Conservation (phyloP, 2,113 vertebrate genomes). For the Tringa solitaria region DNA sequence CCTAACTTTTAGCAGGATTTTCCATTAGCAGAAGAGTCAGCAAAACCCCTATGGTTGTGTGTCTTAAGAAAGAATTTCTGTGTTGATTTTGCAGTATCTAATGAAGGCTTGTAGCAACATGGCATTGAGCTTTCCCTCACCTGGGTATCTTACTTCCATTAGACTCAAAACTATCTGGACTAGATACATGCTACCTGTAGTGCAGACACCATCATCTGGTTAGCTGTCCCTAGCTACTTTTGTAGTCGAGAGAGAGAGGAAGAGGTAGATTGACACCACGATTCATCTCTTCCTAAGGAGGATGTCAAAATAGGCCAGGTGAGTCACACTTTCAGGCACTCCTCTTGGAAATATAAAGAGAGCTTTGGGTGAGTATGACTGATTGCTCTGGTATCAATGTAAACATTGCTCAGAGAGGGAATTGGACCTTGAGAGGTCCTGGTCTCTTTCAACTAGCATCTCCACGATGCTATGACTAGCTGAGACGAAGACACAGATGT, state of each 20-base stretch:
- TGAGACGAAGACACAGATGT: not conserved
- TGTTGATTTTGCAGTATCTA: not conserved
- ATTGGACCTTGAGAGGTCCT: not conserved
- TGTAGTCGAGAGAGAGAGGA: not conserved
- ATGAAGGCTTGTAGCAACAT: not conserved
- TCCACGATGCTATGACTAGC: not conserved
- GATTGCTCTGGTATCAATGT: not conserved
- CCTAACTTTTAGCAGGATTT: not conserved
- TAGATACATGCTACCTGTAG: not conserved
- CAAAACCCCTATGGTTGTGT: not conserved
- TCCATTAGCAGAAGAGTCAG: not conserved
- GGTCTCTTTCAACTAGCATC: not conserved
- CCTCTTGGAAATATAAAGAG: not conserved
- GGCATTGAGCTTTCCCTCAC: not conserved
- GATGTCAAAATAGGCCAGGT: not conserved
- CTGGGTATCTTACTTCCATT: not conserved
- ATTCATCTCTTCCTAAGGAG: not conserved
- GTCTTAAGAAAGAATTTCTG: not conserved
- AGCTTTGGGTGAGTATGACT: not conserved
- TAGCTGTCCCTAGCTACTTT: not conserved
- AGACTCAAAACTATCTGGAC: not conserved
- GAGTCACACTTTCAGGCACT: not conserved
- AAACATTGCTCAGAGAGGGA: not conserved
- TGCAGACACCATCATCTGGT: not conserved
- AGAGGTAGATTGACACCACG: not conserved